Conservation (phyloP, 2,113 vertebrate species). For the Eupsittula cactorum region DNA sequence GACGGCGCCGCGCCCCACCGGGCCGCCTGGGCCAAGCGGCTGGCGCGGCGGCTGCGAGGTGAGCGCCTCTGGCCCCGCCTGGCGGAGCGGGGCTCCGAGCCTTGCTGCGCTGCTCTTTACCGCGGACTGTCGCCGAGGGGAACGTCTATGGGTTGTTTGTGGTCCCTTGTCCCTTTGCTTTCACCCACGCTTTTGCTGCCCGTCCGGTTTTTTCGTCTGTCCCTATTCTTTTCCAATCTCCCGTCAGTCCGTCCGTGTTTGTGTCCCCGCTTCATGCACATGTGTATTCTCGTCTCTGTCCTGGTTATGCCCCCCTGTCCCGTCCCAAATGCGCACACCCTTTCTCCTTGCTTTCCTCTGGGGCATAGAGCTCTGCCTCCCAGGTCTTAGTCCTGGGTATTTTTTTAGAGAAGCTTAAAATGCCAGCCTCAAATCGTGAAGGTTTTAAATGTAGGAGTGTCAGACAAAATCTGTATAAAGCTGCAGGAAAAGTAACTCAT, state of each 20-base stretch:
- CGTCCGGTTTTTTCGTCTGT: background rate
- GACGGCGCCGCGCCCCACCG: too few species aligned
- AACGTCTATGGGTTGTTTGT: fast-evolving
- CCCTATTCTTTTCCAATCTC: fast-evolving
- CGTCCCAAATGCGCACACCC: fast-evolving
- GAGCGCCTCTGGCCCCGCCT: background rate
- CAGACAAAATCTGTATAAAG: background rate
- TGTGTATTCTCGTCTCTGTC: fast-evolving
- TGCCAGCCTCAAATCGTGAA: background rate
- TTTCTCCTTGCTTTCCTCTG: too few species aligned
- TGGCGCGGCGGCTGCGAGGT: conserved; percentile 78
- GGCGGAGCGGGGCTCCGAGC: background rate
- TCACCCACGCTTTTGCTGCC: background rate
- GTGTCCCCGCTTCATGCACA: fast-evolving
- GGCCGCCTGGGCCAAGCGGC: too few species aligned
- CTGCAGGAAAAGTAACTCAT: background rate
- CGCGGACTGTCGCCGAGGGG: fast-evolving
- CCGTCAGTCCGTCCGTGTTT: background rate
- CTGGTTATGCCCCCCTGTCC: background rate
- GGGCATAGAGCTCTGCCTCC: background rate
- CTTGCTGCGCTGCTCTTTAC: background rate
- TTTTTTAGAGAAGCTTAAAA: background rate
- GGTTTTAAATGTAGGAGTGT: background rate
- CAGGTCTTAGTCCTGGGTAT: fast-evolving
- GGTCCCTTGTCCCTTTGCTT: background rate